phyloP scores from a whole-genome alignment of 2,797 vertebrate species.

The Spinibarbus caldwelli region DNA sequence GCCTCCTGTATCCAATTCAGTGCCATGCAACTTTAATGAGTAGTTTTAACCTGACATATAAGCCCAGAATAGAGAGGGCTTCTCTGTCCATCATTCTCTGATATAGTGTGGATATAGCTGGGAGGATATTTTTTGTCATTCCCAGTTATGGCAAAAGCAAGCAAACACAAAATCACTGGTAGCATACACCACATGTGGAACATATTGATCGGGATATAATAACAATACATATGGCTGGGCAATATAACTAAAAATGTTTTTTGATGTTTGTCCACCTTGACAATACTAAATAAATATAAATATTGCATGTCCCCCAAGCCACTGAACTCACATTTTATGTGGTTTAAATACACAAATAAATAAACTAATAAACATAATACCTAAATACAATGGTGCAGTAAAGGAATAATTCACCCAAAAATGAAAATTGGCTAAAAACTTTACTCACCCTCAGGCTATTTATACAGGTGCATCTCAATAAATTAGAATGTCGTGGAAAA shows the following conservation, averaged over 20 bases:
- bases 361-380: background rate
- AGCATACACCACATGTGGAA: background rate
- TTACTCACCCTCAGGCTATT: too few species aligned
- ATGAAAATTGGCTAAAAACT: too few species aligned
- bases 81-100: conserved; percentile 39
- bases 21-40: conserved; percentile 56
- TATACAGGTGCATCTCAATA: too few species aligned
- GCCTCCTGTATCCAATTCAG: conserved; percentile 39
- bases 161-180: background rate
- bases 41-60: conserved; percentile 40
- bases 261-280: background rate
- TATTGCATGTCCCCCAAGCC: background rate
- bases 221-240: background rate
- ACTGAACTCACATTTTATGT: background rate
- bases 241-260: background rate
- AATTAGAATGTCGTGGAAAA: too few species aligned
- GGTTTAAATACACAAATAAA: background rate
- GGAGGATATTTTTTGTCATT: conserved; percentile 37
- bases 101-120: conserved; percentile 34
- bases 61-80: conserved; percentile 34
- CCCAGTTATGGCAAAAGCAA: background rate
- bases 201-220: background rate
- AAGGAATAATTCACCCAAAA: background rate
- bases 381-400: background rate
- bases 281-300: background rate